phyloP scores from a whole-genome alignment of 2,113 vertebrate species.

The Scytalopus superciliaris region DNA sequence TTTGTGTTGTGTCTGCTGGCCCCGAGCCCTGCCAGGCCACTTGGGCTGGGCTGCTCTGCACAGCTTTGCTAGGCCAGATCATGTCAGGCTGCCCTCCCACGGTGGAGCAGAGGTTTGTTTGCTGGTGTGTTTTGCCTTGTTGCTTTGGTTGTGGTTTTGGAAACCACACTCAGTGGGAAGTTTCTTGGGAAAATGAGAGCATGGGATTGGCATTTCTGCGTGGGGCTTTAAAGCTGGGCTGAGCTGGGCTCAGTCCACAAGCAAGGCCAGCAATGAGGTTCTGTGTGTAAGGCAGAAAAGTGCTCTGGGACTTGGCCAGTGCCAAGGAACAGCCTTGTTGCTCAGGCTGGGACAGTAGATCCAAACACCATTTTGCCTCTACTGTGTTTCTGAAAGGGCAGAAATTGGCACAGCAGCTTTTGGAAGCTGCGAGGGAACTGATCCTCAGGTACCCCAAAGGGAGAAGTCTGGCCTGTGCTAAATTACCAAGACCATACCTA shows the following conservation, averaged over 20 bases:
- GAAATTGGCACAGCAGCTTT: neutral
- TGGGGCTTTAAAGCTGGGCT: neutral
- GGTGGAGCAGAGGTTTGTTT: constrained; percentile 10
- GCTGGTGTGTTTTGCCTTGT: constrained; percentile 47
- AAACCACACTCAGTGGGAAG: neutral
- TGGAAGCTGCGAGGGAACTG: neutral
- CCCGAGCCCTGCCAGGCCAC: neutral
- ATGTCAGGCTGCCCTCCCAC: neutral
- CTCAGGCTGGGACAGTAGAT: neutral
- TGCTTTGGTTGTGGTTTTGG: constrained; percentile 50
- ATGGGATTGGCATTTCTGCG: constrained; percentile 11
- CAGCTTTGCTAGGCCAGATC: neutral
- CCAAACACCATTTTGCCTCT: neutral
- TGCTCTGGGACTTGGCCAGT: neutral
- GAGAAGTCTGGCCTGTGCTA: neutral
- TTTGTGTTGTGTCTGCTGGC: neutral
- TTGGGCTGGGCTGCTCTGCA: neutral
- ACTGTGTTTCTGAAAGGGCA: neutral
- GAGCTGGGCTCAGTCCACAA: neutral
- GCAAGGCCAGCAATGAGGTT: neutral
- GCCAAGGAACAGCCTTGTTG: neutral
- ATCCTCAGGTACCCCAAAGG: neutral
- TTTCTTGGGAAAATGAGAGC: constrained; percentile 35
- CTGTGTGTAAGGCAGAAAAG: neutral
- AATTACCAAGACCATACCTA: neutral